Evolutionary conservation across 2,113 vertebrate species (phyloP), one percentile per base, ranked within the genome.

Genomic region (Diadophis punctatus): DNA sequence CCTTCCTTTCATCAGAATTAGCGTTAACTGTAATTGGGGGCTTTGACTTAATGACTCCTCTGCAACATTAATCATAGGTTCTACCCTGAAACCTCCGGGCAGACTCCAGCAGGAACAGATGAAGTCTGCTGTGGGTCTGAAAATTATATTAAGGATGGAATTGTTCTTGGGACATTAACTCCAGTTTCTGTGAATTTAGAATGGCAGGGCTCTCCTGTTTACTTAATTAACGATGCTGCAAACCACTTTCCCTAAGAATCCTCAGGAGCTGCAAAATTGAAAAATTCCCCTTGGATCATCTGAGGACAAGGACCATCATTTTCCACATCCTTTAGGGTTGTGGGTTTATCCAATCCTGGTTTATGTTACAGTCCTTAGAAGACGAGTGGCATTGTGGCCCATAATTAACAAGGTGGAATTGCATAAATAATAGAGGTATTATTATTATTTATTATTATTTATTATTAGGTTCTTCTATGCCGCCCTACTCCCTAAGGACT

Each of bases 1-100:
- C 91, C 34, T 3, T 2, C 16, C 93, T 92, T 94, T 95, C 23
- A 27, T 90, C 93, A 96, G 96, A 58, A 95, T 96, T 96, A 93
- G 93, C 89, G 91, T 16, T 86, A 90, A 94, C 87, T 63, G 91
- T 90, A 94, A 92, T 95, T 74, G n/a, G 30, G 80, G n/a, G 53
- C 93, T 53, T 95, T 51, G 60, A 92, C 39, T 63, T 94, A 84
- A 86, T 30, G 91, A 86, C 51, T 93, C 90, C 93, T 93, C 92
- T 91, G 95, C 95, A 93, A 95, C 0, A 60, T 95, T 93, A 89
- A 90, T 90, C 58, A 96, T 53, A 7, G 95, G 87, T 86, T 93
- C 92, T 91, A 90, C 91, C 89, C 92, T 95, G 55, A 27, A 89
- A 93, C 93, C 92, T 92, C 90, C 56, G 89, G 93, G 91, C 84